Evolutionary conservation across 2,797 vertebrate species (phyloP), one percentile per base, ranked within the genome.

Genomic region (Galaxias olidus): DNA sequence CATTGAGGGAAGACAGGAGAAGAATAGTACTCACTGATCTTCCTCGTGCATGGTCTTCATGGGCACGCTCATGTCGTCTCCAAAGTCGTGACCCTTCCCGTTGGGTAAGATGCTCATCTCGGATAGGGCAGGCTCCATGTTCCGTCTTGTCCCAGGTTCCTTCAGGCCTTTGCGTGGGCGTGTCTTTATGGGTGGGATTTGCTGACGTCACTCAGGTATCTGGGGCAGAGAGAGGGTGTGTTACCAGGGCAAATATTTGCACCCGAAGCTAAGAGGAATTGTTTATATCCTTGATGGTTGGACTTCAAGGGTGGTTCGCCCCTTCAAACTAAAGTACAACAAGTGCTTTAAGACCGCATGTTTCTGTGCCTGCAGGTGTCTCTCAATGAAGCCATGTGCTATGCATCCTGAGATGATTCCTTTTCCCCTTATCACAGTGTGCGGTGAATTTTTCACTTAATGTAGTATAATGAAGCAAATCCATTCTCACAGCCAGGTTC

Each of bases 91-190:
- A 61, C 73, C 72, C 77, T 95, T 98, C 71, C 95, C 96, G 0
- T 98, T 98, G 81, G 94, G 91, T 55, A 98, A 89, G 79, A 98
- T 91, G 63, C 93, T 96, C 86, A 94, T 95, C 87, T 97, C 96
- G 0, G 95, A 92, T 80, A 96, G 91, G 63, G 93, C 73, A 19
- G 85, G 71, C 4, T 95, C 94, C 94, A 95, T 95, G 70, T 2
- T 79, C 53, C 63, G 69, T 65, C 57, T 45, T 69, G 45, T 61
- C 50, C 41, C 46, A 41, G 71, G 43, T 47, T 63, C 46, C 45
- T 54, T 12, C 15, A 42, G 43, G 54, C 61, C 66, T 69, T 62
- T 20, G 45, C 15, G 56, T 47, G 12, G 40, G 42, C 67, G 50
- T 50, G 42, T 74, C 63, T 9, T 8, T 4, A n/a, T 61, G 14